These are phyloP conservation scores for Neodon shergylaensis DNA, from an alignment of 2,113 vertebrate species.

Conservation along the genomic window DNA sequence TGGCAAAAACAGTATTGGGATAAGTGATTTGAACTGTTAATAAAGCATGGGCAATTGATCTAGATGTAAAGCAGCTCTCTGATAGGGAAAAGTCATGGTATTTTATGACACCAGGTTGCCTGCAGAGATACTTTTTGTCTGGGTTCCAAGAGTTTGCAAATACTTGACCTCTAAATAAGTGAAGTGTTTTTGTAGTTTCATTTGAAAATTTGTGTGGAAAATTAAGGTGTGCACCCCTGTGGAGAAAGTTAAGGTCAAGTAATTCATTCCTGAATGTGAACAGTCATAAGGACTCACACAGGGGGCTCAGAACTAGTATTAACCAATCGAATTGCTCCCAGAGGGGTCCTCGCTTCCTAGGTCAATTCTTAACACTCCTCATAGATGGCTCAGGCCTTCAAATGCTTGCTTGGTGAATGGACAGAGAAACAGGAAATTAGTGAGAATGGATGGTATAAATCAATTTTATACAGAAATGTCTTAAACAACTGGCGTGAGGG, in stretches of 20 bases:
- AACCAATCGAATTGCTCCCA: constrained; percentile 69
- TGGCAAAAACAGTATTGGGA: not conserved
- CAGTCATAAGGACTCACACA: constrained; percentile 69
- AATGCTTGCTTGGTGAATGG: constrained; percentile 51
- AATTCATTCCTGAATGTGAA: constrained; percentile 66
- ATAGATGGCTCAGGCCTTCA: constrained; percentile 57
- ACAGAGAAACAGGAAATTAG: constrained; percentile 76
- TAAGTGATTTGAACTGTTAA: not conserved
- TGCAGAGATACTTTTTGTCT: constrained; percentile 42
- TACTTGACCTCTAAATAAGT: constrained; percentile 65
- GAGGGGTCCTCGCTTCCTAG: constrained; percentile 66
- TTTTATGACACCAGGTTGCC: constrained; percentile 60
- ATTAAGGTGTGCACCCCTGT: constrained; percentile 62
- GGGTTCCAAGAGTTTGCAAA: constrained; percentile 58
- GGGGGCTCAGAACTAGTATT: constrained; percentile 57
- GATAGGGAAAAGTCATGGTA: not conserved
- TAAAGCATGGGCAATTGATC: constrained; percentile 25
- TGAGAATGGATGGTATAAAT: constrained; percentile 75
- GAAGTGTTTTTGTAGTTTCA: constrained; percentile 67
- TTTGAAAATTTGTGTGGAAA: constrained; percentile 76
- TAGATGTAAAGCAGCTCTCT: not conserved
- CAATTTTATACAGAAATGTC: constrained; percentile 65
- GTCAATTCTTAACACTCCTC: constrained; percentile 57
- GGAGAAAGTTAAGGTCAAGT: constrained; percentile 72
- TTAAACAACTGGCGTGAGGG: constrained; percentile 62